Evolutionary conservation across 2,113 vertebrate genomes (phyloP), one percentile per base, ranked within the genome.

Genomic region (Channa maculata): DNA sequence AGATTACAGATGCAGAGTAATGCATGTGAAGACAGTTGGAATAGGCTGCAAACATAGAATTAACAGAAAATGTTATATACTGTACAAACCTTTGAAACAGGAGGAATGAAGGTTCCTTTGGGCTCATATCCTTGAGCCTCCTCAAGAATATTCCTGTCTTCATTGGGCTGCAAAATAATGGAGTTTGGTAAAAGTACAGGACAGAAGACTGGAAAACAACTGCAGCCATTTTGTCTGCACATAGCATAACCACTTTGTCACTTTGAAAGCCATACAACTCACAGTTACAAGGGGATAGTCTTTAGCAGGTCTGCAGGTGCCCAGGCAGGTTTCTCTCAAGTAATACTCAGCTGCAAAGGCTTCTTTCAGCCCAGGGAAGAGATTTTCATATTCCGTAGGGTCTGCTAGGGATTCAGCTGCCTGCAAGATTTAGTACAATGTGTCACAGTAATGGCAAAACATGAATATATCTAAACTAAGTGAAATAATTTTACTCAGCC

Each of bases 301-400:
- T 52, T 88, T 96, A 49, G 98, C 97, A 6, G 97, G 96, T 80
- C 95, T 91, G 44, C 94, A 78, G 63, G 89, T 89, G 50, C 91
- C 91, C 50, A 91, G 64, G 62, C 95, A 95, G 6, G 91, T 94
- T 82, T 97, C 93, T 82, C 96, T 94, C 41, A 98, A 91, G 5
- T 94, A 99, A 43, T 96, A 93, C 86, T 99, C 98, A 51, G 95
- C 98, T 73, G 95, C 86, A 88, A 98, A 99, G 36, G 98, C 96
- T 91, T 99, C 98, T 87, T 94, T 97, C 81, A 99, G 90, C 8
- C 98, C 98, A 36, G 98, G 98, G 79, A 99, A 99, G 48, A 99
- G 94, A 84, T 99, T 99, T 88, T 98, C 98, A 72, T 99, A 99
- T 68, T 98, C 98, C 5, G 98, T 99, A 46, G 98, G 98, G 84